Percentiles rank a stretch among this genome's conserved stretches.
These are phyloP conservation scores for Neopipo cinnamomea DNA, from an alignment of 2,113 vertebrate species.

Conservation along the genomic window DNA sequence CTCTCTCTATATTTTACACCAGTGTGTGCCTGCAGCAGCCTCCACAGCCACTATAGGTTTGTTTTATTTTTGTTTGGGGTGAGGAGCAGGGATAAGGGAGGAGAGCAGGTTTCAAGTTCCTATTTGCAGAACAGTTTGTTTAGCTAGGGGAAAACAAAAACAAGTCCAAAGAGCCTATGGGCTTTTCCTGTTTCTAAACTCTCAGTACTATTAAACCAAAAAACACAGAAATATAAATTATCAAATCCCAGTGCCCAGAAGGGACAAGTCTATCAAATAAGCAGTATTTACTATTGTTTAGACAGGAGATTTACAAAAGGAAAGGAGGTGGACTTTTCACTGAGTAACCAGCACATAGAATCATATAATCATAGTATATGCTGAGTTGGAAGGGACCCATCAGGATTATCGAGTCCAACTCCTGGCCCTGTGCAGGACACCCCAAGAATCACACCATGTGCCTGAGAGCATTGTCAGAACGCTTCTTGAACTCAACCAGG, in stretches of 20 bases:
- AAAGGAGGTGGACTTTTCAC: constrained; percentile 65
- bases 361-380: neutral
- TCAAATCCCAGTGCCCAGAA: constrained; percentile 75
- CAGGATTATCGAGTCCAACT: neutral
- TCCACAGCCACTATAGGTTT: constrained; percentile 85
- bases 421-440: neutral
- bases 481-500: neutral
- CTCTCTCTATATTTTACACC: constrained; percentile 93
- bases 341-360: constrained; percentile 56
- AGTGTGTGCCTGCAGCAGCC: constrained; percentile 98
- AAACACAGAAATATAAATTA: constrained; percentile 74
- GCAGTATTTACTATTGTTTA: constrained; percentile 79
- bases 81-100: constrained; percentile 79
- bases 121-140: constrained; percentile 77
- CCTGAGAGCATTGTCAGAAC: neutral
- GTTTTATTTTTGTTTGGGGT: constrained; percentile 77
- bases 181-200: constrained; percentile 83
- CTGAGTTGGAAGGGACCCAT: neutral
- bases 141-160: constrained; percentile 74
- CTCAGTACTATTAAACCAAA: constrained; percentile 83
- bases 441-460: neutral
- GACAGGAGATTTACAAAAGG: constrained; percentile 60
- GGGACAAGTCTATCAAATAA: constrained; percentile 72
- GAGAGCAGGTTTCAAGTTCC: constrained; percentile 81
- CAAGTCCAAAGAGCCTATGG: constrained; percentile 85